A percentile compares a stretch with the other conserved stretches of the same genome.
Evolutionary conservation across 64 coral and sea anemone species (phyloP).

Genomic region (Dendronephthya gigantea): DNA sequence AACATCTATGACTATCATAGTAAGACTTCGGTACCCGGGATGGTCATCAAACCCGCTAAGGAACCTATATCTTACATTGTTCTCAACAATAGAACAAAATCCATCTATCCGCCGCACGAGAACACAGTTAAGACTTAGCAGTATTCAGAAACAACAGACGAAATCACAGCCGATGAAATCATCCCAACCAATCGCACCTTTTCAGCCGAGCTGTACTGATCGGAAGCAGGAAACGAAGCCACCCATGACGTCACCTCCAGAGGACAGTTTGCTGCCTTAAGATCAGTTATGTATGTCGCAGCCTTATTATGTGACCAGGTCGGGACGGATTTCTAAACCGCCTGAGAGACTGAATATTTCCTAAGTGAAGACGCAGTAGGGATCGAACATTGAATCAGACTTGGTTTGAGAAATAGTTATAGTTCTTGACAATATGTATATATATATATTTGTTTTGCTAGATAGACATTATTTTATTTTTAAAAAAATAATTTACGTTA

Average conservation of each 20-base stretch:
- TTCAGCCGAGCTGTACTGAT: not conserved
- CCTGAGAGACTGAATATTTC: no score
- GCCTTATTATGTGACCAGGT: no score
- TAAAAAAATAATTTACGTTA: not conserved
- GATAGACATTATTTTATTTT: not conserved
- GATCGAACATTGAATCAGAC: not conserved
- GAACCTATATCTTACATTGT: constrained; percentile 46
- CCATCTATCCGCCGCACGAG: constrained; percentile 11
- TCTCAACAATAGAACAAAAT: constrained; percentile 17
- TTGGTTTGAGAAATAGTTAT: not conserved
- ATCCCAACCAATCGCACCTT: no score
- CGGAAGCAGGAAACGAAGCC: not conserved
- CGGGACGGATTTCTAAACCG: no score
- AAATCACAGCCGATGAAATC: no score
- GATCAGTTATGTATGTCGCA: no score
- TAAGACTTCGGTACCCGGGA: constrained; percentile 25
- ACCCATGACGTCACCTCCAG: not conserved
- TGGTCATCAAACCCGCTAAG: constrained; percentile 30
- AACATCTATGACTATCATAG: constrained; percentile 29
- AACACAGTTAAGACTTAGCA: no score
- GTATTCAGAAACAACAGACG: no score
- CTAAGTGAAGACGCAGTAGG: not conserved
- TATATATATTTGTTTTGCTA: not conserved
- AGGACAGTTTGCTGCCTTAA: not conserved
- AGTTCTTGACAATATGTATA: not conserved